These are phyloP conservation scores for Pterobdella sp. DNA, from an alignment of 2,888 invertebrate genomes.

Conservation along the genomic window DNA sequence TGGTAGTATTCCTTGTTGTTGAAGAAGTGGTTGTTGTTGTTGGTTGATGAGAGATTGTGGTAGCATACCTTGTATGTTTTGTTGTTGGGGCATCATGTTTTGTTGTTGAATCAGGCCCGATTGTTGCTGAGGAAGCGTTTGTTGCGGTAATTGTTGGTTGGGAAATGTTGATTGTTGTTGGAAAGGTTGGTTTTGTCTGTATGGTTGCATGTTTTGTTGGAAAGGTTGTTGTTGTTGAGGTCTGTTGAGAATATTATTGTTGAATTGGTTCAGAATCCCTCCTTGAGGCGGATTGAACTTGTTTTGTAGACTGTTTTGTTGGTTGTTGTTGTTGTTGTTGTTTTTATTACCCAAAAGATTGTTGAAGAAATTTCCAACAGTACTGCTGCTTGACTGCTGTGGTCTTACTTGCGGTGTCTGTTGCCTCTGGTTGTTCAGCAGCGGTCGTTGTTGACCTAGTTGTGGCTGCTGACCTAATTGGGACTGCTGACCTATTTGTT, in stretches of 20 bases:
- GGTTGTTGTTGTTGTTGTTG: slow-evolving; percentile 5
- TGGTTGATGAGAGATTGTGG: slow-evolving; percentile 10
- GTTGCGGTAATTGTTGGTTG: slow-evolving; percentile 14
- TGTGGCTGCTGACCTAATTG: background rate
- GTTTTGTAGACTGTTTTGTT: background rate
- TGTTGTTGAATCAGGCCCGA: slow-evolving; percentile 13
- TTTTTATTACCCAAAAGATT: background rate
- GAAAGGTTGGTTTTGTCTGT: background rate
- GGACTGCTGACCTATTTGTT: slow-evolving; percentile 1
- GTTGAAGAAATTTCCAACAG: slow-evolving; percentile 4
- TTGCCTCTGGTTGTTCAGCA: background rate
- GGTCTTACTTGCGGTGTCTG: background rate
- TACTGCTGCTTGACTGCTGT: background rate
- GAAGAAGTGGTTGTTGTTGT: slow-evolving; percentile 12
- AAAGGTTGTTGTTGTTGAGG: background rate
- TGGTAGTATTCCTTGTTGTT: slow-evolving; percentile 17
- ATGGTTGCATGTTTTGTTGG: background rate
- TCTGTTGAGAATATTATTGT: background rate
- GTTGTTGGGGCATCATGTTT: background rate
- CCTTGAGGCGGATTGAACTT: too few relatives aligned
- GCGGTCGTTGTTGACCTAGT: slow-evolving; percentile 3
- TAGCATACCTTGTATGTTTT: background rate
- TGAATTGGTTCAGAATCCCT: too few relatives aligned
- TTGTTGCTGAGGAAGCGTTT: slow-evolving; percentile 3
- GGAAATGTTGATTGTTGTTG: slow-evolving; percentile 17